Percentiles rank a stretch among this genome's conserved stretches.
Evolutionary conservation across 2,888 invertebrate species (phyloP).

Genomic region (Machimus atricapillus): DNA sequence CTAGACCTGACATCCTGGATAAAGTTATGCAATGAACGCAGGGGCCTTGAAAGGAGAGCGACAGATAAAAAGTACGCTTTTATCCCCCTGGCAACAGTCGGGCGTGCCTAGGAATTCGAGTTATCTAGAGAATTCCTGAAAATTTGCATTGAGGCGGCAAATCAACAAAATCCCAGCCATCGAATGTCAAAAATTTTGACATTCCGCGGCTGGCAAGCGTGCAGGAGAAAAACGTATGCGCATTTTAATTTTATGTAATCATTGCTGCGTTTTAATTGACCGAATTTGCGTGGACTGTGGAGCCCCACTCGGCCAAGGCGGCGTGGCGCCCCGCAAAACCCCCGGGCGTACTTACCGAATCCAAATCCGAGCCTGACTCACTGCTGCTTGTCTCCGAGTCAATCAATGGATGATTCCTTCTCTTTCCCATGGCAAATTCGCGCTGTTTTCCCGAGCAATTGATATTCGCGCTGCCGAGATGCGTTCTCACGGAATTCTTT

Average conservation of each 20-base stretch:
- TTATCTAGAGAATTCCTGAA: not conserved
- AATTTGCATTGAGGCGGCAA: not conserved
- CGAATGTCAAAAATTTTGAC: conserved; percentile 16
- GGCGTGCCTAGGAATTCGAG: not conserved
- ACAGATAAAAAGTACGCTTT: not conserved
- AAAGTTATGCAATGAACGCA: not conserved
- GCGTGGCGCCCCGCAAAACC: not conserved
- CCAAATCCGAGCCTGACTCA: conserved; percentile 78
- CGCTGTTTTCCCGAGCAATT: not conserved
- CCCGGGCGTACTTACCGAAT: conserved; percentile 71
- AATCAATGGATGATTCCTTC: conserved; percentile 82
- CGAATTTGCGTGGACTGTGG: not conserved
- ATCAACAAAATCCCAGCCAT: conserved; percentile 27
- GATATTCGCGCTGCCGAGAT: not conserved
- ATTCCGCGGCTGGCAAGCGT: not conserved
- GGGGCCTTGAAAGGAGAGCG: not conserved
- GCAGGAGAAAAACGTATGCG: conserved; percentile 11
- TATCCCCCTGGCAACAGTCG: not conserved
- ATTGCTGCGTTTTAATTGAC: not conserved
- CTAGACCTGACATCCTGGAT: not conserved
- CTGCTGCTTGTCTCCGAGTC: conserved; percentile 84
- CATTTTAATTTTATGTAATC: conserved; percentile 22
- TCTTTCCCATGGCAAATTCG: conserved; percentile 77
- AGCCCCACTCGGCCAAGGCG: not conserved
- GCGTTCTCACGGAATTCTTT: not conserved